A percentile compares a stretch with the other conserved stretches of the same genome.
These are phyloP conservation scores for Atrina japonica DNA, from an alignment of 2,888 invertebrate genomes.

Conservation along the genomic window DNA sequence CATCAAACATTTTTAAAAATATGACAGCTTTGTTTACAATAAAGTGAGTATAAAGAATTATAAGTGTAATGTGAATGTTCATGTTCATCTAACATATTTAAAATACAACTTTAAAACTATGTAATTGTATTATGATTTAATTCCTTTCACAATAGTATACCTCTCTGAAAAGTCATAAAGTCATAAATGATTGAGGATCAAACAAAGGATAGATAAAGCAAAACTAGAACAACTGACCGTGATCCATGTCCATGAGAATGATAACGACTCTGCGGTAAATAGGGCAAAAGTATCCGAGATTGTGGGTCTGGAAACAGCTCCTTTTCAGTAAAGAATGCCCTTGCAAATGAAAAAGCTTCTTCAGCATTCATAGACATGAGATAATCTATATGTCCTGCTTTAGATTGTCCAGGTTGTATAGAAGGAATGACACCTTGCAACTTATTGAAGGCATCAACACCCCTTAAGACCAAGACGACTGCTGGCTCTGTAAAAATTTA, in stretches of 20 bases:
- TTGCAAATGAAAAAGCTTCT: slow-evolving; percentile 69
- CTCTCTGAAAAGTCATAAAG: no score
- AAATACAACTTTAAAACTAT: no score
- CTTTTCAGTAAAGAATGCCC: slow-evolving; percentile 72
- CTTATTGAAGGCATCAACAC: slow-evolving; percentile 72
- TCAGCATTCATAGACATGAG: slow-evolving; percentile 73
- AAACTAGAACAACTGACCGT: no score
- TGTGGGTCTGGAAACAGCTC: slow-evolving; percentile 73
- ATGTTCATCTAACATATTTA: no score
- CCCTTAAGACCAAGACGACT: slow-evolving; percentile 70
- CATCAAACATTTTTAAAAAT: no score
- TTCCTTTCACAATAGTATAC: no score
- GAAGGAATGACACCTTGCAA: slow-evolving; percentile 56
- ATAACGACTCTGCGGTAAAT: slow-evolving; percentile 56
- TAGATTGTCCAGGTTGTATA: slow-evolving; percentile 34
- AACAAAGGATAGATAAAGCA: no score
- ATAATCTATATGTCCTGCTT: slow-evolving; percentile 58
- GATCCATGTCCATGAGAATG: slow-evolving; percentile 5
- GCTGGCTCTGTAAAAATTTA: slow-evolving; percentile 69
- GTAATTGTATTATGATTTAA: no score
- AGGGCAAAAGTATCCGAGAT: slow-evolving; percentile 67
- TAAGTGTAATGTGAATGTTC: no score
- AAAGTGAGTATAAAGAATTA: no score
- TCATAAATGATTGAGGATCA: no score
- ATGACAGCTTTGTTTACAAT: no score